Evolutionary conservation across 2,797 vertebrate genomes (phyloP).

Genomic region (Megalops cyprinoides): DNA sequence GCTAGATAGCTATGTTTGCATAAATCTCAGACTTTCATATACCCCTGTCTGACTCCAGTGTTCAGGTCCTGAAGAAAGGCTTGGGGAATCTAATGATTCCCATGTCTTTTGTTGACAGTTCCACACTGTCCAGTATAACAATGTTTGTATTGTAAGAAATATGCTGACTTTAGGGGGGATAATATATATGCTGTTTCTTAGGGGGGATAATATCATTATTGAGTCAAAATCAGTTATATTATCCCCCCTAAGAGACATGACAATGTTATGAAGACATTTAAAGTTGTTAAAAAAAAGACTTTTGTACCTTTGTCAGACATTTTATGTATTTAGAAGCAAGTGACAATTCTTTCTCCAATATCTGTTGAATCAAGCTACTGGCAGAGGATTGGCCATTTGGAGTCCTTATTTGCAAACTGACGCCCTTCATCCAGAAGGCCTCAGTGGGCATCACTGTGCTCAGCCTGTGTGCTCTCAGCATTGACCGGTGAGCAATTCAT

Average conservation of each 20-base stretch:
- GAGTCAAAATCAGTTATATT: neutral
- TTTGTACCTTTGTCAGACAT: too few relatives aligned
- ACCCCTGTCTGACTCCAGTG: too few relatives aligned
- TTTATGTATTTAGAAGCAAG: neutral
- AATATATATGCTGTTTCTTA: too few relatives aligned
- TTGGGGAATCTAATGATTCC: too few relatives aligned
- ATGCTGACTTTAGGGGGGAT: neutral
- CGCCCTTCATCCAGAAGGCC: constrained; percentile 87
- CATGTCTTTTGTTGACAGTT: too few relatives aligned
- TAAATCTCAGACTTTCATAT: neutral
- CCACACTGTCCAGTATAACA: too few relatives aligned
- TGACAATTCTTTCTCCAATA: neutral
- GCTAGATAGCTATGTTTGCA: neutral
- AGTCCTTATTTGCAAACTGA: constrained; percentile 81
- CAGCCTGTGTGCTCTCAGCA: constrained; percentile 86
- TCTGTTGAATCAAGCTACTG: constrained; percentile 68
- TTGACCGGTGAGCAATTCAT: constrained; percentile 78
- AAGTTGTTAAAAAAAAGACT: too few relatives aligned
- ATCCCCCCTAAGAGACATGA: too few relatives aligned
- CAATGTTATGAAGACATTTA: too few relatives aligned
- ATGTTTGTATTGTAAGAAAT: too few relatives aligned
- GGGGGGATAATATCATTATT: too few relatives aligned
- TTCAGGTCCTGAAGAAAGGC: too few relatives aligned
- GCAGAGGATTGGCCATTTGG: constrained; percentile 87
- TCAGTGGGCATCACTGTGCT: constrained; percentile 87